Evolutionary conservation across 37 sponge, comb jelly and placozoan genomes (phyloP).

Genomic region (Crambe crambe): DNA sequence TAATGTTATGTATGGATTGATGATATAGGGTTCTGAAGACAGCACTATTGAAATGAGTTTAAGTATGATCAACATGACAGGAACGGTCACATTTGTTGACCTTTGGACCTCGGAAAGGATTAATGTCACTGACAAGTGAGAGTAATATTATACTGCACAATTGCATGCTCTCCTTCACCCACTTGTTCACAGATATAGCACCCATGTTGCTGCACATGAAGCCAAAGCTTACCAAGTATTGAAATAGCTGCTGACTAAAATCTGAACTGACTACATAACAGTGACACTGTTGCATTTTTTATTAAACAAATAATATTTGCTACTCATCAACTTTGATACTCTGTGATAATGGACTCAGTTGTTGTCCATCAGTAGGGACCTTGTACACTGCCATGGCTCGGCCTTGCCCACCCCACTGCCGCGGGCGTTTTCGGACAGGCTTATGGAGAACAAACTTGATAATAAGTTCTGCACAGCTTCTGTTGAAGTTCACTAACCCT

Average conservation of each 20-base stretch:
- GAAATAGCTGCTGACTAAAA: no score
- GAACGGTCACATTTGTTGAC: conserved; percentile 42
- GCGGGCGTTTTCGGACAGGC: conserved; percentile 21
- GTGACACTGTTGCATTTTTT: no score
- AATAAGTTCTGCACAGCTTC: conserved; percentile 50
- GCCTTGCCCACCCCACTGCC: conserved; percentile 14
- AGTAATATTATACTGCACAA: no score
- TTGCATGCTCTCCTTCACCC: no score
- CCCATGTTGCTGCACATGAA: conserved; percentile 56
- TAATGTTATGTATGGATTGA: not conserved
- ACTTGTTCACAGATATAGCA: conserved; percentile 20
- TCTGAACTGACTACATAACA: no score
- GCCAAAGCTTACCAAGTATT: conserved; percentile 39
- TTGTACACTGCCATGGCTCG: conserved; percentile 1
- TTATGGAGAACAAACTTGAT: conserved; percentile 54
- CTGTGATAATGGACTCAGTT: conserved; percentile 3
- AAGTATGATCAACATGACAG: conserved; percentile 18
- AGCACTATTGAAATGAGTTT: conserved; percentile 32
- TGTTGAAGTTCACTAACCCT: conserved; percentile 34
- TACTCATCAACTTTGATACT: no score
- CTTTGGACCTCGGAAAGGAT: conserved; percentile 56
- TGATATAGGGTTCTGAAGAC: not conserved
- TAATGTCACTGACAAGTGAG: conserved; percentile 32
- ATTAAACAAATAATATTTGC: no score
- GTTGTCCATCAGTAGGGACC: conserved; percentile 15